Evolutionary conservation across 1,140 invertebrate species (phyloP).

Genomic region (Nephotettix cincticeps): DNA sequence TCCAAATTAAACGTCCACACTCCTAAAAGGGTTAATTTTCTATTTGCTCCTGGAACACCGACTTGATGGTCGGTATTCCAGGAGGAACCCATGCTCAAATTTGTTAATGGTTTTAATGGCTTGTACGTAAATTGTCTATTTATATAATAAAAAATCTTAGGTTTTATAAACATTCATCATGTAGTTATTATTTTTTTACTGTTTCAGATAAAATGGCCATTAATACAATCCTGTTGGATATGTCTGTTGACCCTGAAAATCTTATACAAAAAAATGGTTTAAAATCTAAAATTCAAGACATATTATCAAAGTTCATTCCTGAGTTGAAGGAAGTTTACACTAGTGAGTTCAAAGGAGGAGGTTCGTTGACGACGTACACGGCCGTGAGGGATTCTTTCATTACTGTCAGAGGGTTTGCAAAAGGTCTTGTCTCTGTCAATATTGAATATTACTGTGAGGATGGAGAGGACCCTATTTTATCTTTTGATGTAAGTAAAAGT

Average conservation of each 20-base stretch:
- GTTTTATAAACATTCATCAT: too few species aligned
- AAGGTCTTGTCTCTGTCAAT: constrained; percentile 74
- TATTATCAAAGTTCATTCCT: constrained; percentile 65
- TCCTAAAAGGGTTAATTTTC: too few species aligned
- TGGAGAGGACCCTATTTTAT: constrained; percentile 65
- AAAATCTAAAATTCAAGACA: constrained; percentile 53
- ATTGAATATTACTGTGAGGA: constrained; percentile 78
- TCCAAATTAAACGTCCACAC: too few species aligned
- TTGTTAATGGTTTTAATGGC: too few species aligned
- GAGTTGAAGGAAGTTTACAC: constrained; percentile 60
- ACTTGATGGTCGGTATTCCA: too few species aligned
- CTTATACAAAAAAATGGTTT: constrained; percentile 64
- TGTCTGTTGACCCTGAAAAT: constrained; percentile 67
- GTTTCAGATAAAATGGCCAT: constrained; percentile 61
- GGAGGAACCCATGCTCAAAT: too few species aligned
- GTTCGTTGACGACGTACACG: constrained; percentile 64
- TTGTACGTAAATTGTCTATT: too few species aligned
- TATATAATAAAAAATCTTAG: too few species aligned
- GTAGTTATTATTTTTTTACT: too few species aligned
- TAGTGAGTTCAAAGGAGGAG: constrained; percentile 59
- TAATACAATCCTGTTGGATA: constrained; percentile 79
- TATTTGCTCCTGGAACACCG: too few species aligned
- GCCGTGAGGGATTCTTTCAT: constrained; percentile 66
- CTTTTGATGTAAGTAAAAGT: constrained; percentile 64
- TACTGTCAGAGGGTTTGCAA: constrained; percentile 67